Percentiles rank a stretch among this genome's conserved stretches.
Evolutionary conservation across 2,113 vertebrate genomes (phyloP).

Genomic region (Sapayoa aenigma): DNA sequence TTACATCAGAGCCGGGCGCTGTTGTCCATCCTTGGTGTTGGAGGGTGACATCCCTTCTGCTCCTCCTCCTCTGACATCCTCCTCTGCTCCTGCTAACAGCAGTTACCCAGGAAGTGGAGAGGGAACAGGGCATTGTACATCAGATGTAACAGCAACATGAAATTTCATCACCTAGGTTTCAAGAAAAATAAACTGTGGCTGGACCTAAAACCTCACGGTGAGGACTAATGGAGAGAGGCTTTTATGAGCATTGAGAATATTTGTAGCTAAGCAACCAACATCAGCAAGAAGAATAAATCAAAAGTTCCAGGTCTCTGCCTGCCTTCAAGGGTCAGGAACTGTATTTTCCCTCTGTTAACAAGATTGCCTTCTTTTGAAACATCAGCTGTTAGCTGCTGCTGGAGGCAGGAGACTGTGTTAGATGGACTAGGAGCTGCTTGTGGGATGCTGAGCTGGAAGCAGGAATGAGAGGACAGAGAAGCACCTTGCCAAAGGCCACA

Average conservation of each 20-base stretch:
- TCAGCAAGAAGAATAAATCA: constrained; percentile 56
- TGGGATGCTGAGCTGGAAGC: not conserved
- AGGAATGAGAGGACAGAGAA: not conserved
- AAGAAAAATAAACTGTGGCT: constrained; percentile 53
- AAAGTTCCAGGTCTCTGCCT: constrained; percentile 52
- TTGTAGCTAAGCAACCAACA: constrained; percentile 56
- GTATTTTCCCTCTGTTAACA: constrained; percentile 48
- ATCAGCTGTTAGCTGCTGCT: constrained; percentile 18
- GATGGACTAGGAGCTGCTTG: not conserved
- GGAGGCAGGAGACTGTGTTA: not conserved
- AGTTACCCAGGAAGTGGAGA: not conserved
- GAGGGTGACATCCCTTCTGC: not conserved
- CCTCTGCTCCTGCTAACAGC: not conserved
- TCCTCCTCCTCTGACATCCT: not conserved
- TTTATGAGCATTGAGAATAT: constrained; percentile 43
- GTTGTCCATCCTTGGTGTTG: not conserved
- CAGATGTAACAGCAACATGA: not conserved
- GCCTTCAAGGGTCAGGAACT: constrained; percentile 50
- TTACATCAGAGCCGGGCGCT: not conserved
- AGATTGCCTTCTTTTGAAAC: constrained; percentile 36
- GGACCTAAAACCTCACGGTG: not conserved
- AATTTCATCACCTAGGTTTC: constrained; percentile 53
- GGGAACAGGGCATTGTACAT: not conserved
- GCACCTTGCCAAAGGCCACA: not conserved
- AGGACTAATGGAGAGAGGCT: constrained; percentile 2